Percentiles rank a stretch among this genome's conserved stretches.
Evolutionary conservation across 23 tunicate genomes (phyloP).

Genomic region (Diplosoma virens): DNA sequence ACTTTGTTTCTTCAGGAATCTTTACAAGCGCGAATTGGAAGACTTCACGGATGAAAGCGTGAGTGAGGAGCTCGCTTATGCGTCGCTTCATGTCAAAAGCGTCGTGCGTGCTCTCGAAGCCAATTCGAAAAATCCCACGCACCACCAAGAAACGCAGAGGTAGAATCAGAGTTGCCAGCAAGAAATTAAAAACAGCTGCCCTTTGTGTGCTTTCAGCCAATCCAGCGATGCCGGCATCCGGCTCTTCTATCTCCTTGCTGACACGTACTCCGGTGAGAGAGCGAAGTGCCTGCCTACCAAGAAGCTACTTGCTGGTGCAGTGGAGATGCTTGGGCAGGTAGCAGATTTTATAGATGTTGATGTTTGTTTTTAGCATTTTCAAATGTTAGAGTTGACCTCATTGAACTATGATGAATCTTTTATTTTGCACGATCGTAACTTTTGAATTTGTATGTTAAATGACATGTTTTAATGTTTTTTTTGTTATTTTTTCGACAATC

Average conservation of each 20-base stretch:
- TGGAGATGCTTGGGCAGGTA: slow-evolving; percentile 83
- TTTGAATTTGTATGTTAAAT: no score
- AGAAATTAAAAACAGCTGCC: background rate
- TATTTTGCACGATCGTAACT: no score
- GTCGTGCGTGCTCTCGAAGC: slow-evolving; percentile 51
- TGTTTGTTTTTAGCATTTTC: no score
- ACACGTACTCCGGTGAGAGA: slow-evolving; percentile 64
- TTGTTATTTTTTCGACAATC: no score
- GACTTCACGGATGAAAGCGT: slow-evolving; percentile 32
- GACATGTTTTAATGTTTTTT: no score
- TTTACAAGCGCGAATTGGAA: slow-evolving; percentile 10
- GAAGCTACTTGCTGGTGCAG: slow-evolving; percentile 45
- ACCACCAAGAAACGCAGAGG: slow-evolving; percentile 9
- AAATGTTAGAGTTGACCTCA: no score
- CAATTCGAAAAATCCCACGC: slow-evolving; percentile 37
- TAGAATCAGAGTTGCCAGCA: background rate
- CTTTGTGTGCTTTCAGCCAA: background rate
- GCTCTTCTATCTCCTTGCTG: slow-evolving; percentile 63
- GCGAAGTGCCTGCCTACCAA: slow-evolving; percentile 49
- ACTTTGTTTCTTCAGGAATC: no score
- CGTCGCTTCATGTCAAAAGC: slow-evolving; percentile 63
- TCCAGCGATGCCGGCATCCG: slow-evolving; percentile 26
- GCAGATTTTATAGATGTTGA: no score
- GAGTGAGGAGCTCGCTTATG: slow-evolving; percentile 49
- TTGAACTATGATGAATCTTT: no score